These are phyloP conservation scores for Cebidichthys violaceus DNA, from an alignment of 2,113 vertebrate species.

Conservation along the genomic window DNA sequence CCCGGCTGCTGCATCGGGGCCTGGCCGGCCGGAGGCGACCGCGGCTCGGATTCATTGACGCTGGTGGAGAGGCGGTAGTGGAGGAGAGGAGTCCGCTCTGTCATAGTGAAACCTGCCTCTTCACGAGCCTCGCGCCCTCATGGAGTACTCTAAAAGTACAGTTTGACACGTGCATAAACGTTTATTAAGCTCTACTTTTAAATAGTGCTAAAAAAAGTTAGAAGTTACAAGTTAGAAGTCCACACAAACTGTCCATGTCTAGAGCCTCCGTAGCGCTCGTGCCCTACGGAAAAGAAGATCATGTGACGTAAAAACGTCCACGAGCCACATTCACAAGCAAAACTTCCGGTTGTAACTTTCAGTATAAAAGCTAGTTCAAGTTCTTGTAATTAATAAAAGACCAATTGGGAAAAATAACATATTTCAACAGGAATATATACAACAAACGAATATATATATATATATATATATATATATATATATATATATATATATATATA, in stretches of 20 bases:
- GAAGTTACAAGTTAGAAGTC: no score
- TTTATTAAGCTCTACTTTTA: no score
- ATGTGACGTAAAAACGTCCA: slow-evolving; percentile 51
- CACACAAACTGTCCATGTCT: fast-evolving
- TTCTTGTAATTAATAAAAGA: background rate
- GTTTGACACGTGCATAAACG: no score
- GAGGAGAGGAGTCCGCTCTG: slow-evolving; percentile 89
- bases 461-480: no score
- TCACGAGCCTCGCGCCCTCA: no score
- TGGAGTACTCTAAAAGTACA: no score
- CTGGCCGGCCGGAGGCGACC: slow-evolving; percentile 55
- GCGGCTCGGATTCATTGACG: slow-evolving; percentile 77
- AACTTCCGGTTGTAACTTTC: slow-evolving; percentile 28
- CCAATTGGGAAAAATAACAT: background rate
- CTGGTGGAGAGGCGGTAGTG: slow-evolving; percentile 88
- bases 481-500: no score
- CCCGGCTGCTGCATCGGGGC: slow-evolving; percentile 45
- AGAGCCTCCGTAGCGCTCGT: no score
- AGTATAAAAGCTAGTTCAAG: slow-evolving; percentile 33
- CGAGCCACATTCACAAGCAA: fast-evolving
- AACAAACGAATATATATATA: no score
- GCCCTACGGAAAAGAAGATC: slow-evolving; percentile 20
- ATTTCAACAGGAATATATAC: background rate
- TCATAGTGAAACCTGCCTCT: slow-evolving; percentile 63
- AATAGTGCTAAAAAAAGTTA: background rate